Evolutionary conservation across 1,140 invertebrate genomes (phyloP), one percentile per base, ranked within the genome.

Genomic region (Ostrea denselamellosa): DNA sequence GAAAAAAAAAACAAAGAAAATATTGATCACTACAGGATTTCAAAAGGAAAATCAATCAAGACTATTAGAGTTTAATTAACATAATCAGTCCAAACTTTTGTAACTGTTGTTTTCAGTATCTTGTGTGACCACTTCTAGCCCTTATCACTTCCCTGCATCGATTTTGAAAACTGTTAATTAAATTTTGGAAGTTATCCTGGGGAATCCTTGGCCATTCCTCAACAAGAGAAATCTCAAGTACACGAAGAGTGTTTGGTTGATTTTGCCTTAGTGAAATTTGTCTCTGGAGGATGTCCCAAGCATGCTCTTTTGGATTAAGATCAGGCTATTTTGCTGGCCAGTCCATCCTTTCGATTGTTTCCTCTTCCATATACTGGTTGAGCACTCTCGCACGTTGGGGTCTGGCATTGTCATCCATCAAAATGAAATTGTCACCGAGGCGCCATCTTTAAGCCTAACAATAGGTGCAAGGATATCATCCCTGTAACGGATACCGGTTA

Each of bases 401-500:
- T 44, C 34, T 44, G 34, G 5, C 34, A 44, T 44, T 44, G 5
- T 44, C 5, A 44, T 44, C 34, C 58, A 19, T 62, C 58, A 17
- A 34, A 44, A 89, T 86, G 28, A 85, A 86, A 9, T 62, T 51
- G 5, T 44, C 34, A 44, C 34, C 34, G 5, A 44, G 34, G 34
- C 34, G 5, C 34, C 34, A 44, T 1, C 34, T 2, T 2, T 2
- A 2, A 5, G 71, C 68, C 53, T 51, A 53, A 86, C 86, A 85
- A 83, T 71, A 10, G 65, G 44, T 52, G 56, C 53, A 22, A 89
- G 68, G 28, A 86, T 85, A 22, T 87, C 56, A 86, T 86, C 71
- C 68, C 83, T 77, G 83, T 86, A 90, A 44, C 84, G 51, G 28
- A 83, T 7, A 84, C 52, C 77, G n/a, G 84, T 89, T 65, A 89